These are phyloP conservation scores for Ochropleura leucogaster DNA, from an alignment of 2,888 invertebrate genomes.

Conservation along the genomic window DNA sequence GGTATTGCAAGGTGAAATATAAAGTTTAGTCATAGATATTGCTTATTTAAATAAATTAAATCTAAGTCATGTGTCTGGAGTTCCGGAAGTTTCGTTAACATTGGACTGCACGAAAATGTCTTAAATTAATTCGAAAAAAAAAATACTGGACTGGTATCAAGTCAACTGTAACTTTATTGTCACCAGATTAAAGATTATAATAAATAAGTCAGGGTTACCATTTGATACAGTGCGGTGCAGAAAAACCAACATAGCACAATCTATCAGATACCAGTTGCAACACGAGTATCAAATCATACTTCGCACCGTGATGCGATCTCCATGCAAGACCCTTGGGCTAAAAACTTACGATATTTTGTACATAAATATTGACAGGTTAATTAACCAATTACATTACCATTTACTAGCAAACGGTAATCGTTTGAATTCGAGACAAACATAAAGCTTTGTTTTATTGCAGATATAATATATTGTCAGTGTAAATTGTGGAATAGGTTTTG, in stretches of 20 bases:
- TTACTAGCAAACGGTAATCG: constrained; percentile 6
- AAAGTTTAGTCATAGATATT: constrained; percentile 42
- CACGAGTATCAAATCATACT: constrained; percentile 21
- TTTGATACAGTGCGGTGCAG: background rate
- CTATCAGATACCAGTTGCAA: constrained; percentile 9
- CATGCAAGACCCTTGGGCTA: background rate
- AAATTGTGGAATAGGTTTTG: background rate
- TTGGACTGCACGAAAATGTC: background rate
- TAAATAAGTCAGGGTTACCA: background rate
- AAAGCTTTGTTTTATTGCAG: background rate
- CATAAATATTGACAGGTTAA: constrained; percentile 23
- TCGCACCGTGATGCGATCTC: background rate
- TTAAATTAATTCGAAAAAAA: background rate
- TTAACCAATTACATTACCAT: constrained; percentile 27
- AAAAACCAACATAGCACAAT: constrained; percentile 1
- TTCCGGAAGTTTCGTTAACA: constrained; percentile 7
- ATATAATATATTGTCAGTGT: background rate
- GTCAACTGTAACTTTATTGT: background rate
- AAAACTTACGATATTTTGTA: constrained; percentile 9
- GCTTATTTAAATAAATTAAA: constrained; percentile 46
- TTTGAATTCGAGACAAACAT: constrained; percentile 6
- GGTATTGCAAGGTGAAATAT: constrained; percentile 40
- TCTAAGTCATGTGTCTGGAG: background rate
- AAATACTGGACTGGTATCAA: background rate
- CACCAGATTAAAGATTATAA: background rate